Percentiles rank a stretch among this genome's conserved stretches.
Evolutionary conservation across 1,140 invertebrate genomes (phyloP).

Genomic region (Leucophenga varia): DNA sequence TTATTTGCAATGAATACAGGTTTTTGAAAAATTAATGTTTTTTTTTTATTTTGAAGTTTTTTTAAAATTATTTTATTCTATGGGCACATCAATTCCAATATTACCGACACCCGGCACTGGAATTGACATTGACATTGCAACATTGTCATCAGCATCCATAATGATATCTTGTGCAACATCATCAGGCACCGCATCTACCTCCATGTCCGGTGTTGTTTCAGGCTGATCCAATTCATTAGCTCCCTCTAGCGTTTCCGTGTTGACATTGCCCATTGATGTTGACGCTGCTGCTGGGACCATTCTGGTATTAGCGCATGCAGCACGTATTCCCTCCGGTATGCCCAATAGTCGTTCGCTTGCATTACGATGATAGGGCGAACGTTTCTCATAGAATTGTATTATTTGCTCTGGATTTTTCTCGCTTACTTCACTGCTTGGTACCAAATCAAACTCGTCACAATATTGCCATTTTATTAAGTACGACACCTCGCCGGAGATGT

Average conservation of each 20-base stretch:
- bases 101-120: conserved; percentile 47
- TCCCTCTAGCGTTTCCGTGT: too few species aligned
- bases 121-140: conserved; percentile 43
- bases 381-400: conserved; percentile 45
- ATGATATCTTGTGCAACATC: too few species aligned
- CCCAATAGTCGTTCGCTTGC: conserved; percentile 40
- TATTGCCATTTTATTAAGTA: conserved; percentile 50
- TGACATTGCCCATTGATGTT: not conserved
- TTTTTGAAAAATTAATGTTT: too few species aligned
- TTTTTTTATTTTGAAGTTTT: too few species aligned
- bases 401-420: conserved; percentile 46
- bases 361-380: conserved; percentile 37
- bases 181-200: conserved; percentile 13
- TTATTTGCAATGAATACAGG: too few species aligned
- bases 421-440: conserved; percentile 29
- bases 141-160: conserved; percentile 25
- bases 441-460: conserved; percentile 48
- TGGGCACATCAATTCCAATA: conserved; percentile 47
- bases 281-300: conserved; percentile 17
- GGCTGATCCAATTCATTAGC: conserved; percentile 6
- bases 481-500: conserved; percentile 40
- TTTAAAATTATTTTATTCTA: conserved; percentile 16
- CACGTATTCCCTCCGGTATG: conserved; percentile 36
- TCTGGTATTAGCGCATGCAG: conserved; percentile 21
- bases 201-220: conserved; percentile 19